A percentile compares a stretch with the other conserved stretches of the same genome.
phyloP scores from a whole-genome alignment of 2,888 invertebrate genomes.

The Lymantria dispar region DNA sequence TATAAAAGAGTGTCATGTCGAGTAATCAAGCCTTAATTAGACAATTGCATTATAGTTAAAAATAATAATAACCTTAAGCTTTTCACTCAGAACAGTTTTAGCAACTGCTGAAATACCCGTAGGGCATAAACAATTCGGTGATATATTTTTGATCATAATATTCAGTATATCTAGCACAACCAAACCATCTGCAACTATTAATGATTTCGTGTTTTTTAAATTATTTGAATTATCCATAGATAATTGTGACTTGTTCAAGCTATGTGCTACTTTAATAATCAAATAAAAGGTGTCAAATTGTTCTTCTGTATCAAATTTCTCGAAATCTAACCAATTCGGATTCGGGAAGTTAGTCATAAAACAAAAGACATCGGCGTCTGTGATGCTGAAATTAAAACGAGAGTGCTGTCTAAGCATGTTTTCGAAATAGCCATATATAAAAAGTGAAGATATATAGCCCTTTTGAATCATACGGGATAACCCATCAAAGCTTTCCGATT shows the following conservation, averaged over 20 bases:
- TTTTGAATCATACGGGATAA: no score
- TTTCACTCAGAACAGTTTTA: conserved; percentile 52
- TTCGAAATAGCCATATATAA: no score
- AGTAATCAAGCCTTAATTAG: no score
- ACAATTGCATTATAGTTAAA: background rate
- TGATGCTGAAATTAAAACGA: conserved; percentile 34
- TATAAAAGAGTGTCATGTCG: no score
- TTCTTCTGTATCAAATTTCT: conserved; percentile 38
- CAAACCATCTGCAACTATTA: conserved; percentile 65
- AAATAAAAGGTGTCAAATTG: conserved; percentile 59
- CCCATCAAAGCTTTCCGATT: no score
- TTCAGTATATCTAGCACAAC: conserved; percentile 56
- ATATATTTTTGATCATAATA: conserved; percentile 49
- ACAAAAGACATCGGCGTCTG: conserved; percentile 68
- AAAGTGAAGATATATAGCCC: no score
- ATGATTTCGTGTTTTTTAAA: conserved; percentile 32
- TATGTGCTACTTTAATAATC: conserved; percentile 59
- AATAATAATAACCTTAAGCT: conserved; percentile 49
- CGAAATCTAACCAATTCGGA: conserved; percentile 53
- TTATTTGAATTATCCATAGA: conserved; percentile 1
- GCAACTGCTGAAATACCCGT: conserved; percentile 42
- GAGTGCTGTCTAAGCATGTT: no score
- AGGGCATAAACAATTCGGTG: conserved; percentile 54
- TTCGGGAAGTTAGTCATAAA: conserved; percentile 59
- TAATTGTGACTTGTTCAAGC: conserved; percentile 33